These are phyloP conservation scores for Drosophila oshimai DNA, from an alignment of 1,140 invertebrate species.

Conservation along the genomic window DNA sequence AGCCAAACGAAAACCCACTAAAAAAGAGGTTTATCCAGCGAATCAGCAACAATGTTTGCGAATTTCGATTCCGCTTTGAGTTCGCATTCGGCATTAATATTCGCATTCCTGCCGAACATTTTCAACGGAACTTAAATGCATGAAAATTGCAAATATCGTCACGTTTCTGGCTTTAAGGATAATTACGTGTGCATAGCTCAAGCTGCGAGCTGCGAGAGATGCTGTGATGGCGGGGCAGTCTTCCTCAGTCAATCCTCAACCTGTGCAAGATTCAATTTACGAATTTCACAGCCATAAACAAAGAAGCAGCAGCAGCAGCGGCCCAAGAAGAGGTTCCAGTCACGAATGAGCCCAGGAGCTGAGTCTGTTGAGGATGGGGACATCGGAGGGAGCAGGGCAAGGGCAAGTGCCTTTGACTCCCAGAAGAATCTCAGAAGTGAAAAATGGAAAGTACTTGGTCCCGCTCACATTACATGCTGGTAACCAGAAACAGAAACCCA, in stretches of 20 bases:
- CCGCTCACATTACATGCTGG: background rate
- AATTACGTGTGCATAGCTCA: slow-evolving; percentile 64
- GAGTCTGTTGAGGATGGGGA: background rate
- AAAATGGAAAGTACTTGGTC: slow-evolving; percentile 51
- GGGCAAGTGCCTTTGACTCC: background rate
- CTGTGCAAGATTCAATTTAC: slow-evolving; percentile 51
- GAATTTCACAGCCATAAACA: slow-evolving; percentile 58
- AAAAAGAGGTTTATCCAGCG: slow-evolving; percentile 1
- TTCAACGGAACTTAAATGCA: slow-evolving; percentile 45
- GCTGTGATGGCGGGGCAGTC: background rate
- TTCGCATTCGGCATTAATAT: slow-evolving; percentile 53
- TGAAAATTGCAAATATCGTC: slow-evolving; percentile 68
- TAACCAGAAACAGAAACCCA: background rate
- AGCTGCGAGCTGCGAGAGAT: background rate
- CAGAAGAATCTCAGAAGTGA: background rate
- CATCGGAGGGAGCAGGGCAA: background rate
- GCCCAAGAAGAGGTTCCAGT: slow-evolving; percentile 11
- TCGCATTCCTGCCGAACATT: slow-evolving; percentile 48
- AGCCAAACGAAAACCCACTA: background rate
- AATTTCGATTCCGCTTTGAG: slow-evolving; percentile 2
- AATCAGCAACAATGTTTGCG: slow-evolving; percentile 10
- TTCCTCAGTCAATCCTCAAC: slow-evolving; percentile 14
- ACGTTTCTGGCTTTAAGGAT: slow-evolving; percentile 70
- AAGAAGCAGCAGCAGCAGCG: slow-evolving; percentile 34
- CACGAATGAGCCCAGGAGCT: slow-evolving; percentile 24